Percentiles rank a stretch among this genome's conserved stretches.
phyloP scores from a whole-genome alignment of 2,888 invertebrate species.

The Xanthia togata region DNA sequence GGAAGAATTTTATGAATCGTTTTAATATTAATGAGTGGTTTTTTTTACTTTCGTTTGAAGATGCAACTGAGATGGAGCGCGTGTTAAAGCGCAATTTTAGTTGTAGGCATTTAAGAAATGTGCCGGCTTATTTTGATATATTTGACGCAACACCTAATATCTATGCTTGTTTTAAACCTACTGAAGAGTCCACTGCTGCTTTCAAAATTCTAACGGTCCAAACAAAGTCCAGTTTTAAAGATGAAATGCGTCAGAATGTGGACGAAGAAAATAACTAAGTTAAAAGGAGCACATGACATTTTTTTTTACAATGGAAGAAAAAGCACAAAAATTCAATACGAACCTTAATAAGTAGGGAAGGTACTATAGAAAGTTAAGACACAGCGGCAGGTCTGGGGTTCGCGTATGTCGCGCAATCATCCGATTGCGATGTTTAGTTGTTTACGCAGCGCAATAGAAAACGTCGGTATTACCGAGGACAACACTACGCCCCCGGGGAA shows the following conservation, averaged over 20 bases:
- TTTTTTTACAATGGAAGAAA: neutral
- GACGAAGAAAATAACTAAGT: neutral
- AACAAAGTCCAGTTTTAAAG: neutral
- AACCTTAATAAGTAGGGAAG: constrained; percentile 3
- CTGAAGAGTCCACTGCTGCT: neutral
- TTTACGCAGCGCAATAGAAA: constrained; percentile 71
- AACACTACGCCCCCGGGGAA: constrained; percentile 46
- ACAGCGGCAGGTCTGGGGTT: neutral
- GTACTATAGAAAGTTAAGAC: constrained; percentile 9
- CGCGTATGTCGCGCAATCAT: constrained; percentile 61
- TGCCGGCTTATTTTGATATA: no score
- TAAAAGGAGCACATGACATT: neutral
- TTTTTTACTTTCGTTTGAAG: constrained; percentile 6
- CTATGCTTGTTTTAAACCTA: neutral
- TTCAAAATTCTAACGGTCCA: neutral
- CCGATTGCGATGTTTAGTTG: constrained; percentile 70
- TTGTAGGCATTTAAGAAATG: neutral
- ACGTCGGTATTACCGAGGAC: constrained; percentile 66
- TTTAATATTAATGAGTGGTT: constrained; percentile 17
- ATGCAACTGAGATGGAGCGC: neutral
- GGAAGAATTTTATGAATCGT: constrained; percentile 17
- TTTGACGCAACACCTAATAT: no score
- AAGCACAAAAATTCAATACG: neutral
- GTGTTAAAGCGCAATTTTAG: neutral
- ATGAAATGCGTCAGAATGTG: neutral